Evolutionary conservation across 2,113 vertebrate genomes (phyloP).

Genomic region (Taurulus bubalis): DNA sequence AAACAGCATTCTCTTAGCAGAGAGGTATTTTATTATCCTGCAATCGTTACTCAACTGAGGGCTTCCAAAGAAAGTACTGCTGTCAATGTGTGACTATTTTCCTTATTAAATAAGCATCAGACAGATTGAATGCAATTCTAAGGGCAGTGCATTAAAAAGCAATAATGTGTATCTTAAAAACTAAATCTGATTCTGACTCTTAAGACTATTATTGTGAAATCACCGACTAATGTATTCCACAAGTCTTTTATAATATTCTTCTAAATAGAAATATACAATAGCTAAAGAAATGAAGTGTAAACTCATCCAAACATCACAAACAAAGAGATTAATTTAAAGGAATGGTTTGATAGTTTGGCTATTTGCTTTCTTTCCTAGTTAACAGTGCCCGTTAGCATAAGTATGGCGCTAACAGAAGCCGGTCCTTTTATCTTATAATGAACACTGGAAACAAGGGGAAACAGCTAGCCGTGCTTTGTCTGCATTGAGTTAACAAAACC

Average conservation of each 20-base stretch:
- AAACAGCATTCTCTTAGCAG: too few species aligned
- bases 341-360: neutral
- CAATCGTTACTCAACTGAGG: neutral
- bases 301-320: neutral
- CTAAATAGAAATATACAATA: neutral
- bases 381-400: too few species aligned
- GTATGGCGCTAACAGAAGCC: neutral
- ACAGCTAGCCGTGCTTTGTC: neutral
- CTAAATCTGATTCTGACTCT: too few species aligned
- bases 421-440: too few species aligned
- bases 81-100: neutral
- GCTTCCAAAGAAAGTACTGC: neutral
- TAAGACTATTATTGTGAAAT: too few species aligned
- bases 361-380: neutral
- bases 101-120: conserved; percentile 11
- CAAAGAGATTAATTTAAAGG: neutral
- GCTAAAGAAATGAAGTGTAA: neutral
- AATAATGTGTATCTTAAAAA: too few species aligned
- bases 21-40: too few species aligned
- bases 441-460: neutral
- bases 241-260: neutral
- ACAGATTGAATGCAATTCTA: neutral
- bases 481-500: neutral
- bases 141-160: too few species aligned
- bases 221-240: neutral